These are phyloP conservation scores for Zaprionus obscuricornis DNA, from an alignment of 2,888 invertebrate genomes.

Conservation along the genomic window DNA sequence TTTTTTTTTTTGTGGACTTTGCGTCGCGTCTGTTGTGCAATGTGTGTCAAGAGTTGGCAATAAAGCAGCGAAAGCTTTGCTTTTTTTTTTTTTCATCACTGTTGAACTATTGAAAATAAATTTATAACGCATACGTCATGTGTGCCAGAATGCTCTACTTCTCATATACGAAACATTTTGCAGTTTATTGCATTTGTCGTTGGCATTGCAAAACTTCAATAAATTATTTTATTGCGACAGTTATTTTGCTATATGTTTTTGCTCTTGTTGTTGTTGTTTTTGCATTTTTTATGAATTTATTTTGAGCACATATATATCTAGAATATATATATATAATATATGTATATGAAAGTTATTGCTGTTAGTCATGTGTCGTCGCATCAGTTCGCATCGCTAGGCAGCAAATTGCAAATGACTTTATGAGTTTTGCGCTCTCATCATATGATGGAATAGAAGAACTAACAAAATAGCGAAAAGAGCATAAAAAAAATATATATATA, in stretches of 20 bases:
- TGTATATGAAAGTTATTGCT: constrained; percentile 37
- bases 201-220: constrained; percentile 77
- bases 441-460: constrained; percentile 24
- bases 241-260: constrained; percentile 70
- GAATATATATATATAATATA: constrained; percentile 13
- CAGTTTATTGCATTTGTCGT: constrained; percentile 75
- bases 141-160: constrained; percentile 32
- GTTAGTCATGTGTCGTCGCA: constrained; percentile 60
- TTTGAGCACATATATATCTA: constrained; percentile 33
- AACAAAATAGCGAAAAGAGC: constrained; percentile 19
- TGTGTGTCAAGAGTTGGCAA: constrained; percentile 78
- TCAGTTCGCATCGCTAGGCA: constrained; percentile 49
- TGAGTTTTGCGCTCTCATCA: constrained; percentile 50
- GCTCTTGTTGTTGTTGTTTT: constrained; percentile 33
- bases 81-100: constrained; percentile 8
- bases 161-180: constrained; percentile 24
- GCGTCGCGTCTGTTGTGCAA: constrained; percentile 41
- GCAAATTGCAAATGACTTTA: constrained; percentile 76
- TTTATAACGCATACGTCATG: constrained; percentile 78
- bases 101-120: constrained; percentile 68
- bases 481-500: not conserved
- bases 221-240: constrained; percentile 81
- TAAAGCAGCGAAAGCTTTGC: constrained; percentile 29
- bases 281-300: constrained; percentile 56
- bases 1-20: constrained; percentile 3